These are phyloP conservation scores for Chaetorhynchus papuensis DNA, from an alignment of 2,113 vertebrate genomes.

Conservation along the genomic window DNA sequence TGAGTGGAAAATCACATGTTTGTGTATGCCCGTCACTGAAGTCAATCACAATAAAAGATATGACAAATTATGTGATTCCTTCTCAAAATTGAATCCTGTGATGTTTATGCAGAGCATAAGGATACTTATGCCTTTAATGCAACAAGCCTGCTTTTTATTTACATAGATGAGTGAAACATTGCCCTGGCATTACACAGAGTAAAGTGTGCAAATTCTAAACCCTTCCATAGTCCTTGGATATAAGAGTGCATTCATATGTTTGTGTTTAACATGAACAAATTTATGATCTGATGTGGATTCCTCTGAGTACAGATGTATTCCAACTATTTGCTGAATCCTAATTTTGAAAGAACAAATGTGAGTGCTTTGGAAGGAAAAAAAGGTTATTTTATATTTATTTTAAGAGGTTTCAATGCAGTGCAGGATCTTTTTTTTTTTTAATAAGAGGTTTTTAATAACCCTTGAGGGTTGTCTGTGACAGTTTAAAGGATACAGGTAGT, in stretches of 20 bases:
- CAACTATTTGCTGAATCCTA: slow-evolving; percentile 63
- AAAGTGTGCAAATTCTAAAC: slow-evolving; percentile 61
- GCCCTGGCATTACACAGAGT: slow-evolving; percentile 46
- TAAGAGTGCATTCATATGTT: slow-evolving; percentile 62
- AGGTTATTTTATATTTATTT: slow-evolving; percentile 5
- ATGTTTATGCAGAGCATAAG: slow-evolving; percentile 45
- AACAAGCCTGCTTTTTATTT: slow-evolving; percentile 63
- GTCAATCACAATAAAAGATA: slow-evolving; percentile 42
- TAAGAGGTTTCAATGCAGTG: neutral
- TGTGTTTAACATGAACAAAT: slow-evolving; percentile 67
- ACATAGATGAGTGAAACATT: slow-evolving; percentile 54
- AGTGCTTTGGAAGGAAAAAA: neutral
- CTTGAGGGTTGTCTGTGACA: neutral
- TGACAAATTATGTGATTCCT: slow-evolving; percentile 49
- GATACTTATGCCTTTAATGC: slow-evolving; percentile 41
- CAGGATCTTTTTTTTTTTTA: neutral
- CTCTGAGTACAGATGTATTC: slow-evolving; percentile 62
- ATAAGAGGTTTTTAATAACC: neutral
- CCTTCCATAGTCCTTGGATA: slow-evolving; percentile 37
- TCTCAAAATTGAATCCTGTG: slow-evolving; percentile 44
- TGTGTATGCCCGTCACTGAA: slow-evolving; percentile 4
- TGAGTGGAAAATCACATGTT: slow-evolving; percentile 43
- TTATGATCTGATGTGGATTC: slow-evolving; percentile 69
- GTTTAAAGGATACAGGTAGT: neutral
- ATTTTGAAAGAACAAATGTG: slow-evolving; percentile 48